phyloP scores from a whole-genome alignment of 2,888 invertebrate species.

The Brachyptera risi region DNA sequence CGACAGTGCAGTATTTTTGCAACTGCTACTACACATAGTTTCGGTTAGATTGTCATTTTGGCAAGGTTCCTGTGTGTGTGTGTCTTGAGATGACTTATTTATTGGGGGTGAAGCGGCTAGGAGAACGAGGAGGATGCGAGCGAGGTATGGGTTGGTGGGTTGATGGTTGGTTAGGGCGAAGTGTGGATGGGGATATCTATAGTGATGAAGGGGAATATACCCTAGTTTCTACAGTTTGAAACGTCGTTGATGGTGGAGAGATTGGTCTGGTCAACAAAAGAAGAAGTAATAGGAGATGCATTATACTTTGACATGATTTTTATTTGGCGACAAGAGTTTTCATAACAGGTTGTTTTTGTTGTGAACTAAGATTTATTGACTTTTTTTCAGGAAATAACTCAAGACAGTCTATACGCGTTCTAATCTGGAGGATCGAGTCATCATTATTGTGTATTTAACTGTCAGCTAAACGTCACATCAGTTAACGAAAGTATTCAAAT shows the following conservation, averaged over 20 bases:
- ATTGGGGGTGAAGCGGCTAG: not conserved
- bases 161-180: not conserved
- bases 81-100: slow-evolving; percentile 18
- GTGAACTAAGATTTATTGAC: too few relatives aligned
- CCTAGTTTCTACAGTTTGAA: not conserved
- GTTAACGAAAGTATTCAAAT: too few relatives aligned
- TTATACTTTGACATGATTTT: slow-evolving; percentile 2
- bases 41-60: slow-evolving; percentile 5
- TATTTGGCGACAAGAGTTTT: slow-evolving; percentile 16
- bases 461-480: too few relatives aligned
- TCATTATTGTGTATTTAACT: too few relatives aligned
- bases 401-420: too few relatives aligned
- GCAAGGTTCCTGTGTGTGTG: not conserved
- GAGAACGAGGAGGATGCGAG: not conserved
- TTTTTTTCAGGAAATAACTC: too few relatives aligned
- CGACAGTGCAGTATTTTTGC: too few relatives aligned
- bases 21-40: too few relatives aligned
- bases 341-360: not conserved
- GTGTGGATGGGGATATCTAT: not conserved
- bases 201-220: not conserved
- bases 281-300: slow-evolving; percentile 14
- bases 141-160: too few relatives aligned
- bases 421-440: too few relatives aligned
- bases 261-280: slow-evolving; percentile 20
- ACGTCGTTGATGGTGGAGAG: slow-evolving; percentile 11